phyloP scores from a whole-genome alignment of 2,888 invertebrate genomes.

The Hybos culiciformis region DNA sequence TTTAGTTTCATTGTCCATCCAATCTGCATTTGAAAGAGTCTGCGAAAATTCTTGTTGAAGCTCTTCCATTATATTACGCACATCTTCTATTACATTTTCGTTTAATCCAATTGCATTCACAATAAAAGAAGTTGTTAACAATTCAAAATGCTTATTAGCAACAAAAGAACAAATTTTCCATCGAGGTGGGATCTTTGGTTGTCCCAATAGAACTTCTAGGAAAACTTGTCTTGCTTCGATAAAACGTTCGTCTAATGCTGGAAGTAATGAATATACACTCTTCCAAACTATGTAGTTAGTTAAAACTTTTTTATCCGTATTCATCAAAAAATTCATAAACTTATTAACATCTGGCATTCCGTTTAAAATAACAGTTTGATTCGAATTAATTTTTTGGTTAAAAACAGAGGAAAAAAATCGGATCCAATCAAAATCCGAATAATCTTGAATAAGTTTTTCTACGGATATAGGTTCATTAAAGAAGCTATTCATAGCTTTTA shows the following conservation, averaged over 20 bases:
- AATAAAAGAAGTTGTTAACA: slow-evolving; percentile 74
- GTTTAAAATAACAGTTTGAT: slow-evolving; percentile 11
- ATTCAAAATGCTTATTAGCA: too few species aligned
- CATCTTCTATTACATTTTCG: slow-evolving; percentile 44
- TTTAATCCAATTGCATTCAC: slow-evolving; percentile 64
- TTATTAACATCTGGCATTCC: slow-evolving; percentile 11
- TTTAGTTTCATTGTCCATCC: slow-evolving; percentile 86
- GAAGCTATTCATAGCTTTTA: slow-evolving; percentile 9
- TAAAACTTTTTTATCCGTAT: slow-evolving; percentile 9
- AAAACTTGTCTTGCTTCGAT: slow-evolving; percentile 14
- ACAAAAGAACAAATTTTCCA: slow-evolving; percentile 85
- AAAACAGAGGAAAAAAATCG: slow-evolving; percentile 13
- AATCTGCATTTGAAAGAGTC: slow-evolving; percentile 64
- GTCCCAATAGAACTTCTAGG: slow-evolving; percentile 68
- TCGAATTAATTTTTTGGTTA: slow-evolving; percentile 6
- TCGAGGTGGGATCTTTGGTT: slow-evolving; percentile 66
- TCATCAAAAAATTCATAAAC: slow-evolving; percentile 10
- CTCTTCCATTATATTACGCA: slow-evolving; percentile 77
- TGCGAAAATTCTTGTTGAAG: slow-evolving; percentile 70
- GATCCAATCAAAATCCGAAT: slow-evolving; percentile 14
- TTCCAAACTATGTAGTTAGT: slow-evolving; percentile 17
- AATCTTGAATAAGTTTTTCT: slow-evolving; percentile 7
- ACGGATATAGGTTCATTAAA: slow-evolving; percentile 12
- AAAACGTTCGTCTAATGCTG: slow-evolving; percentile 14
- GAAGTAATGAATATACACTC: background rate